Base-by-base conservation (phyloP, 2,113 vertebrate species). In the Thamnaconus septentrionalis region DNA sequence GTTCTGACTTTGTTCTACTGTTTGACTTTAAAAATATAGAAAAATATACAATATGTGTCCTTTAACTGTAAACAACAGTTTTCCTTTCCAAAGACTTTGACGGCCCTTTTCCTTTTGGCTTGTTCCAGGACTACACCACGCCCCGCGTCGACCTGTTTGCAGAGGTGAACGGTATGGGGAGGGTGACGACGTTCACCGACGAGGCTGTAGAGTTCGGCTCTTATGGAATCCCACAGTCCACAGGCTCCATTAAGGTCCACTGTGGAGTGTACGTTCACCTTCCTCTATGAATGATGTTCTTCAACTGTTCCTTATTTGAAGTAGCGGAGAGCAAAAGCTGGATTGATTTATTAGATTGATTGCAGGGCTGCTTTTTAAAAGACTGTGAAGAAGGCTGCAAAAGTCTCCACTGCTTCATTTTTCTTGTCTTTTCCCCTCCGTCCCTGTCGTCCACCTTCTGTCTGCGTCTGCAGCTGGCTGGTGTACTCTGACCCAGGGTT, bases 401-500 rank as follows among this genome's bases (percentile, higher is more conserved):
- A 31, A 31, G 18, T 31, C 18, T 31, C 18, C 2, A 31, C 1
- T 31, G 18, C 18, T 31, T 31, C 18, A 1, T 31, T 31, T 31
- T 31, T 69, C 1, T 45, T 45, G 5, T 45, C 44, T 6, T 45
- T 45, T 7, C 7, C 5, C 7, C 44, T 45, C 44, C 44, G 8
- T 70, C 11, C 71, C 2, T 81, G 40, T 5, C 18, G 18, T 31
- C 18, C 18, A 31, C 18, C 18, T 45, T 51, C 11, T 12, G 50
- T 52, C 6, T 82, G 31, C 69, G 8, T 83, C 8, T 79, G 2
- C 51, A 99, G 97, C 58, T 99, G 97, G 97, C 79, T 98, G 53
- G 86, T 98, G 64, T 98, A 95, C 76, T 93, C 93, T 85, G 93
- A 98, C 54, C 92, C 96, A 58, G 95, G 94, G 45, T 98, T 95